Conservation (phyloP, 2,888 invertebrate genomes). For the Melieria picta region DNA sequence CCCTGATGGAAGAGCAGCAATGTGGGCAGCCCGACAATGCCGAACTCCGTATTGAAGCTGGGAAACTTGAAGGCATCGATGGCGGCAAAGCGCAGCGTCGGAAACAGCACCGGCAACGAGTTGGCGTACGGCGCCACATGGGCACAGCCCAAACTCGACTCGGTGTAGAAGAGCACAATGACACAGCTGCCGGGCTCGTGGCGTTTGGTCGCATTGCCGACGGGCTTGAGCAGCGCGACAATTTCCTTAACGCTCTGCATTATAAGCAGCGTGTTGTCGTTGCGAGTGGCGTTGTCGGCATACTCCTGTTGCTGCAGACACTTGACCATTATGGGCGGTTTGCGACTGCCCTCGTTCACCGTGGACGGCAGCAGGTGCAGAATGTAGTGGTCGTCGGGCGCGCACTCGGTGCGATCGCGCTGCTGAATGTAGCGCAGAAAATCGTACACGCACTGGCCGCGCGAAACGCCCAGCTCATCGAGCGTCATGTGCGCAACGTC, state of each 20-base stretch:
- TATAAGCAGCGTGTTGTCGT: constrained; percentile 52
- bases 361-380: constrained; percentile 49
- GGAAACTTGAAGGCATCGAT: constrained; percentile 87
- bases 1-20: constrained; percentile 91
- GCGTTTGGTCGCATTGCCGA: constrained; percentile 68
- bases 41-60: constrained; percentile 89
- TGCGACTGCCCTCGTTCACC: constrained; percentile 40
- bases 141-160: constrained; percentile 90
- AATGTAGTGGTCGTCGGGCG: constrained; percentile 55
- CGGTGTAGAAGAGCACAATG: constrained; percentile 88
- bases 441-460: constrained; percentile 55
- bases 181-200: constrained; percentile 77
- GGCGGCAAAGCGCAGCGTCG: constrained; percentile 86
- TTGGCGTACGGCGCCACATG: constrained; percentile 91
- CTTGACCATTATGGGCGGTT: constrained; percentile 60
- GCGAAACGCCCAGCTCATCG: constrained; percentile 47
- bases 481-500: constrained; percentile 43
- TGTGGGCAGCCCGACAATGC: constrained; percentile 90
- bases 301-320: constrained; percentile 53
- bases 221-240: constrained; percentile 57
- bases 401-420: constrained; percentile 51
- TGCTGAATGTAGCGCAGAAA: constrained; percentile 56
- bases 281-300: constrained; percentile 32
- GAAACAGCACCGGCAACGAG: constrained; percentile 87
- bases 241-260: constrained; percentile 61